Base-by-base conservation (phyloP, 2,113 vertebrate genomes). In the Astatoreochromis straeleni region DNA sequence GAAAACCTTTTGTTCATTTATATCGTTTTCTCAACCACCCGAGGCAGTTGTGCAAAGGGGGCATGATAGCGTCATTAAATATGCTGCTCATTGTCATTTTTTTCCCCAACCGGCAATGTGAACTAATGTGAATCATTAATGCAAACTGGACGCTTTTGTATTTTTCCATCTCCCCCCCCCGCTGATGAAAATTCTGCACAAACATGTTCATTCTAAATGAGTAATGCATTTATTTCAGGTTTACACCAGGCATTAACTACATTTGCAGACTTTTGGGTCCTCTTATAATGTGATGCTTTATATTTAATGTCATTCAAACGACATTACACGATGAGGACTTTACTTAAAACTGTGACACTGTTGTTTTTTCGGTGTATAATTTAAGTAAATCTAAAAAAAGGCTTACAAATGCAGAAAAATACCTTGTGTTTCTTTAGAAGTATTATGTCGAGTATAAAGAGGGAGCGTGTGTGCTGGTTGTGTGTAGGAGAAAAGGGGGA, bases 321-420 rank as follows among this genome's bases (percentile, higher is more conserved):
- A 70, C 14, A 84, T 85, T 70, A 78, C 51, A 33, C 17, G 4
- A 78, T n/a, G 35, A 2, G 6, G 60, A 42, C 55, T 84, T 84
- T 78, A 42, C 70, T 73, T 79, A 21, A 53, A 47, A 79, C 54
- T 12, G 7, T 90, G 35, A 33, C 57, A 26, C 58, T 86, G 33
- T 26, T 73, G 29, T 75, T 82, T 83, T 29, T 33, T 19, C 4
- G 12, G 16, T 9, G 21, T 53, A 10, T 51, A 5, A 88, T 87
- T 90, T 70, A 78, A 45, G 89, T 29, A 47, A 19, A 86, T 63
- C 40, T 81, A 80, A 89, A 85, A 78, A 90, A 86, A 85, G 5
- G 26, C 19, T 63, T 31, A 81, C 2, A 10, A 13, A 55, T 53
- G 33, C 35, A 73, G 79, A 45, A 45, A 55, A 19, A 78, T 53